Percentiles rank a stretch among this genome's conserved stretches.
phyloP scores from a whole-genome alignment of 2,888 invertebrate genomes.

The Orthosia gothica region DNA sequence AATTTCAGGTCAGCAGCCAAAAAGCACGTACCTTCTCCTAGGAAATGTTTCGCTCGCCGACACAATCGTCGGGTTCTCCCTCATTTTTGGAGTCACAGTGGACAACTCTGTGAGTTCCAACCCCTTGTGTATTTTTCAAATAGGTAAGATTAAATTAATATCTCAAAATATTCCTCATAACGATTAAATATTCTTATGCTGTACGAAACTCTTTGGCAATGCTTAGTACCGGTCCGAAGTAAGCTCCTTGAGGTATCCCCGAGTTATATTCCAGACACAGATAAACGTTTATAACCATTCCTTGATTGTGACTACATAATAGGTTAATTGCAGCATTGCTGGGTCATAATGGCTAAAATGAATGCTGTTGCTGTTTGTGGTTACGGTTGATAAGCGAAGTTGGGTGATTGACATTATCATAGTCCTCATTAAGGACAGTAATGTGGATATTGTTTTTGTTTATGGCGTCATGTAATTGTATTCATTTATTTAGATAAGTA shows the following conservation, averaged over 20 bases:
- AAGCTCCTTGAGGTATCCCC: conserved; percentile 13
- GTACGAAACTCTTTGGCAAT: neutral
- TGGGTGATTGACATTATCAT: conserved; percentile 16
- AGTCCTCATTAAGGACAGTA: neutral
- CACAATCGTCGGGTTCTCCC: conserved; percentile 92
- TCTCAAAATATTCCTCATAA: neutral
- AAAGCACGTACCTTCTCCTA: conserved; percentile 92
- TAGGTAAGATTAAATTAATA: conserved; percentile 76
- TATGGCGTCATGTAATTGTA: neutral
- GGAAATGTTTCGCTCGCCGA: conserved; percentile 93
- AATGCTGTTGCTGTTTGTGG: neutral
- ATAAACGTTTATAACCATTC: neutral
- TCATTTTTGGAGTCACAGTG: conserved; percentile 88
- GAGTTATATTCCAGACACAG: neutral
- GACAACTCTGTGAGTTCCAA: conserved; percentile 79
- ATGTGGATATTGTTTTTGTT: neutral
- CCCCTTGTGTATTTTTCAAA: conserved; percentile 84
- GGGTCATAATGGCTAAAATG: too few species aligned
- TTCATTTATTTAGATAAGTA: neutral
- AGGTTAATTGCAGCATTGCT: neutral
- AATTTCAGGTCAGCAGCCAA: conserved; percentile 91
- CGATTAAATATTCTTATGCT: neutral
- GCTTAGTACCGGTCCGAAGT: neutral
- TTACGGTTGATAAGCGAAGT: neutral
- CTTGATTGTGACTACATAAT: neutral